Evolutionary conservation across 2,113 vertebrate genomes (phyloP).

Genomic region (Ptilonorhynchus violaceus): DNA sequence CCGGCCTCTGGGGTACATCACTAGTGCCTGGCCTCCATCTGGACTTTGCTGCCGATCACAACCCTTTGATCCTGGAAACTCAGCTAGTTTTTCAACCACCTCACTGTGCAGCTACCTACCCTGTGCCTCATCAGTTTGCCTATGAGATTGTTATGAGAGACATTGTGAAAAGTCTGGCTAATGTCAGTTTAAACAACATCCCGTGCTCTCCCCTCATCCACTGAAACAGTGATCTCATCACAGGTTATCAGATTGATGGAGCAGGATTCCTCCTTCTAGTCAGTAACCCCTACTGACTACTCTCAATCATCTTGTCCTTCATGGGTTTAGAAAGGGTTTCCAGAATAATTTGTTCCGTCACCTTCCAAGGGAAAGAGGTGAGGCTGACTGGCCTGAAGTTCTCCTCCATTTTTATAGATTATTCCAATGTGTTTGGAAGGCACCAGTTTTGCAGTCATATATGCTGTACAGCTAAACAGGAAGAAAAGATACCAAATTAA

Average conservation of each 20-base stretch:
- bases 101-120: neutral
- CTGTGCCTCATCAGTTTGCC: neutral
- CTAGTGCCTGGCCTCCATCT: neutral
- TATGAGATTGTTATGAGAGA: neutral
- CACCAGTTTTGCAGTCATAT: neutral
- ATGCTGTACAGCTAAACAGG: neutral
- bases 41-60: neutral
- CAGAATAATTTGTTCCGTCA: neutral
- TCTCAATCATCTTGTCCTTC: neutral
- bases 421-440: neutral
- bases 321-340: neutral
- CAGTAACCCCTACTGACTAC: neutral
- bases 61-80: neutral
- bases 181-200: neutral
- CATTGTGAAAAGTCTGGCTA: neutral
- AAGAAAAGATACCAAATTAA: neutral
- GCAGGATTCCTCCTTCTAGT: neutral
- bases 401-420: neutral
- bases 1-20: too few species aligned
- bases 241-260: rapidly evolving
- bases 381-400: neutral
- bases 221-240: neutral
- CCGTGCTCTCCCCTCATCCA: neutral
- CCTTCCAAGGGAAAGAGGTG: neutral
- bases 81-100: neutral